A percentile compares a stretch with the other conserved stretches of the same genome.
Conservation (phyloP, 2,113 vertebrate species). For the Alligator sinensis region DNA sequence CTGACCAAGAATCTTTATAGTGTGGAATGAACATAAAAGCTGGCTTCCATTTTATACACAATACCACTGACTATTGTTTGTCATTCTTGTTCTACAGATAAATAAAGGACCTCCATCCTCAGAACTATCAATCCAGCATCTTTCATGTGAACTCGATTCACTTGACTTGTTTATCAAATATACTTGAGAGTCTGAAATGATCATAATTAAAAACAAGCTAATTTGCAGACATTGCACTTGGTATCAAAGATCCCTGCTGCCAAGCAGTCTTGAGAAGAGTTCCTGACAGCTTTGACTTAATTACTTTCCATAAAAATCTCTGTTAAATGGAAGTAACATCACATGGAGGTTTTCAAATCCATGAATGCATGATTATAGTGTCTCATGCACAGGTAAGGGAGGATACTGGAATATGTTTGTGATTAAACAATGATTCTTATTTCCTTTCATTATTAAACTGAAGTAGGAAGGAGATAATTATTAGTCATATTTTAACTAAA, state of each 20-base stretch:
- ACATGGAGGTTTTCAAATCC: neutral
- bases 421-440: neutral
- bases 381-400: neutral
- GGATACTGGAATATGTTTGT: neutral
- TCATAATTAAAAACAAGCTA: neutral
- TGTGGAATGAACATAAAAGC: neutral
- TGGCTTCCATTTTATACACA: neutral
- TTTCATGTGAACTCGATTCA: neutral
- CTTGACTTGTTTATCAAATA: neutral
- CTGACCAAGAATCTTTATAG: neutral
- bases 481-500: neutral
- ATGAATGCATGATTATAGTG: neutral
- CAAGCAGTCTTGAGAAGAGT: neutral
- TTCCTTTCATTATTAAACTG: slow-evolving; percentile 1
- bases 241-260: neutral
- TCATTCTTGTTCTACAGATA: neutral
- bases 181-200: neutral
- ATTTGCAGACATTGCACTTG: slow-evolving; percentile 1
- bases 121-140: neutral
- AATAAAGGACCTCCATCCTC: neutral
- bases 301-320: neutral
- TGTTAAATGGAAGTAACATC: neutral
- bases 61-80: too few relatives aligned
- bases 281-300: neutral
- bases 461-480: neutral